Evolutionary conservation across 2,888 invertebrate species (phyloP), one percentile per base, ranked within the genome.

Genomic region (Trachelus stipa): DNA sequence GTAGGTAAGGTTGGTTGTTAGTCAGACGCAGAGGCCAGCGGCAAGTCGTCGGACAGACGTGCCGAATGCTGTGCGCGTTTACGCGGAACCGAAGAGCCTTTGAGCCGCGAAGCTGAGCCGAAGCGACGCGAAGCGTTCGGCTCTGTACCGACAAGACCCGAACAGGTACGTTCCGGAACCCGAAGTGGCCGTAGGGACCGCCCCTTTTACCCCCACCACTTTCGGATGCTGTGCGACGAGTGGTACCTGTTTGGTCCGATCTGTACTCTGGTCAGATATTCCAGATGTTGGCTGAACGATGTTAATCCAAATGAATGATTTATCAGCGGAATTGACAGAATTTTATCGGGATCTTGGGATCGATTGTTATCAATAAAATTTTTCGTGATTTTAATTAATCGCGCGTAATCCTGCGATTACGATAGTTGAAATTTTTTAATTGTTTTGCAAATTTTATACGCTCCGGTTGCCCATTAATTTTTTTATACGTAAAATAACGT

Each of bases 41-140:
- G 40, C 56, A 56, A 56, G 56, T 56, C 56, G 56, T 56, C 56
- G 9, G 31, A 34, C 71, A 34, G 71, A 33, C 71, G 33, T 12
- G 31, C 2, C 56, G 56, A 34, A 34, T 71, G 71, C 33, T 71
- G 71, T 71, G 71, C 71, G 71, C 71, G 33, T 71, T 34, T 34
- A 71, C 71, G 34, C 71, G 71, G 71, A 34, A 71, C 71, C 71
- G 71, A 71, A 34, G 11, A 34, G 71, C 71, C 75, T 78, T 80
- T 79, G 83, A 71, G 34, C 73, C 77, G 76, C 79, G 82, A 74
- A 77, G 75, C 81, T 83, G 81, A 83, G 81, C 69, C 69, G 73
- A 81, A 81, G 77, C 84, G 84, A 80, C 12, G 11, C 71, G 71
- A 71, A 31, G 71, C 31, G 71, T 71, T 71, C 71, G 71, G 71